phyloP scores from a whole-genome alignment of 2,113 vertebrate species.

The Passer montanus region DNA sequence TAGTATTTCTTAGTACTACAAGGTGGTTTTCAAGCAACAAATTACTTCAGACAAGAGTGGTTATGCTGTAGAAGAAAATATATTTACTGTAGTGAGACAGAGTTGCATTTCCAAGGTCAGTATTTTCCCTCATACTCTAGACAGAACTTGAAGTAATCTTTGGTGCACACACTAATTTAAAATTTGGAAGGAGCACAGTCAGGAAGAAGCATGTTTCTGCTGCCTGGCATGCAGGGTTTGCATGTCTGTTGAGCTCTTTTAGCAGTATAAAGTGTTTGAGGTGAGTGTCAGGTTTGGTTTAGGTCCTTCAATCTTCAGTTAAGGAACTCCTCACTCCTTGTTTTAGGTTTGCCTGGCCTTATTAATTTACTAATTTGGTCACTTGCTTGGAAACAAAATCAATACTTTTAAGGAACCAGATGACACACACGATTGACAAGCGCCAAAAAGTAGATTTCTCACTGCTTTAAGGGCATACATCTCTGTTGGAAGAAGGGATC shows the following conservation, averaged over 20 bases:
- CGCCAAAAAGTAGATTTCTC: background rate
- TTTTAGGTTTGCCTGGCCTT: background rate
- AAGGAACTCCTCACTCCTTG: background rate
- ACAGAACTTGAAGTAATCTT: slow-evolving; percentile 25
- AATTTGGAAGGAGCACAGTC: slow-evolving; percentile 20
- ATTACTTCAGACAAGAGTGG: background rate
- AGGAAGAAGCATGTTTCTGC: slow-evolving; percentile 1
- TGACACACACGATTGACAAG: background rate
- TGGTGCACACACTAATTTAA: slow-evolving; percentile 12
- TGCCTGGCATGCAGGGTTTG: background rate
- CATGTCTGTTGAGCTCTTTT: background rate
- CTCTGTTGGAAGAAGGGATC: background rate
- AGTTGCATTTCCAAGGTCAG: background rate
- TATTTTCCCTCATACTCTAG: slow-evolving; percentile 5
- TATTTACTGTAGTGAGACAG: background rate
- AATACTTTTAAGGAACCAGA: background rate
- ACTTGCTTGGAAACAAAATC: background rate
- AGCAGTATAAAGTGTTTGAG: background rate
- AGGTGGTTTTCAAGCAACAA: background rate
- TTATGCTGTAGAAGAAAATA: background rate
- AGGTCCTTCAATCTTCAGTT: background rate
- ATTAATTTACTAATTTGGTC: background rate
- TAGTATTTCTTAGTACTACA: background rate
- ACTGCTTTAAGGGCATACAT: background rate
- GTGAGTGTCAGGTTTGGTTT: background rate